phyloP scores from a whole-genome alignment of 2,797 vertebrate species.

The Pogoniulus pusillus region DNA sequence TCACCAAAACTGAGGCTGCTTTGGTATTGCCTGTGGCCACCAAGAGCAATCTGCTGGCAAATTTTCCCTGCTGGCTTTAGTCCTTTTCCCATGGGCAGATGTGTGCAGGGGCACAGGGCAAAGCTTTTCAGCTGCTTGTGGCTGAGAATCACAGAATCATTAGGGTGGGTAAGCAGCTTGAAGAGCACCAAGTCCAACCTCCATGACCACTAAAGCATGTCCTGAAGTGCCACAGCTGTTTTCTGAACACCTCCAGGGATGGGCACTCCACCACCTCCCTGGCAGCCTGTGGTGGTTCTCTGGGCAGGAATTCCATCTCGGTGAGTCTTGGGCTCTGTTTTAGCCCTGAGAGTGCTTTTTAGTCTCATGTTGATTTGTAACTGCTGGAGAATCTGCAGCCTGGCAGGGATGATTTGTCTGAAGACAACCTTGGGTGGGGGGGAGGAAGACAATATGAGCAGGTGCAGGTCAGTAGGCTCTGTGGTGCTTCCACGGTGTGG shows the following conservation, averaged over 20 bases:
- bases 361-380: not conserved
- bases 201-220: no score
- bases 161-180: no score
- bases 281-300: not conserved
- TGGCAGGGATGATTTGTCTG: not conserved
- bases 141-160: not conserved
- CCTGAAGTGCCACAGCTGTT: no score
- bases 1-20: fast-evolving
- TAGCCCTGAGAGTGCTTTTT: not conserved
- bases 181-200: no score
- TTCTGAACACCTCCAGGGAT: no score
- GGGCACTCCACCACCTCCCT: no score
- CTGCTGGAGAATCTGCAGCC: not conserved
- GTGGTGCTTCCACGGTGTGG: fast-evolving
- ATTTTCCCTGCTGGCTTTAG: not conserved
- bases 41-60: not conserved
- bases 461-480: fast-evolving
- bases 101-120: fast-evolving
- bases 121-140: not conserved
- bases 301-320: not conserved
- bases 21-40: fast-evolving
- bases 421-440: not conserved
- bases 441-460: not conserved
- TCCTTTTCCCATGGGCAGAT: not conserved
- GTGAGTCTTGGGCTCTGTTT: not conserved